Evolutionary conservation across 2,113 vertebrate species (phyloP), one percentile per base, ranked within the genome.

Genomic region (Zeus faber): DNA sequence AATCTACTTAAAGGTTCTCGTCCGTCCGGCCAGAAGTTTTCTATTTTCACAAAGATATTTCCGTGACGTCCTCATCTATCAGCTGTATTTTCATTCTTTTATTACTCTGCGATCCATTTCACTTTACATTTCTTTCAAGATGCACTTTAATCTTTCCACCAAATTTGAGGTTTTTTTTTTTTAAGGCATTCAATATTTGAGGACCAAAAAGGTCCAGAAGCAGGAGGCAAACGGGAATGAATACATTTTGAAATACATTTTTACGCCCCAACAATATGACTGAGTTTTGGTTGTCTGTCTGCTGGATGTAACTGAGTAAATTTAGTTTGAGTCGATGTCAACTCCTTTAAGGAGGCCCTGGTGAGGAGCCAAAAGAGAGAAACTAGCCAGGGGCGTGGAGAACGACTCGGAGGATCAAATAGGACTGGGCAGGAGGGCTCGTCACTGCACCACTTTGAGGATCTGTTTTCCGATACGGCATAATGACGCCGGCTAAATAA

Each of bases 331-430:
- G 51, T 22, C 8, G 2, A 47, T 51, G 69, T 55, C 35, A 21
- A 26, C 48, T 31, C 45, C 46, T 29, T 62, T 71, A 40, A 29
- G 47, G 37, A 47, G 18, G 40, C 61, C 50, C 64, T 26, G 27
- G 58, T 29, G 33, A 37, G 33, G 33, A 37, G 33, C 33, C 33
- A 37, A 37, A 37, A 14, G 13, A 5, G 18, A 55, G 46, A 44
- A 22, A 52, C 47, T 35, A 44, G 11, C 75, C 49, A 1, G 0
- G 39, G 58, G 70, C 56, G 33, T 23, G 21, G 37, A 16, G 35
- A 21, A 20, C 21, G 17, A 67, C 66, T 69, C 67, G 61, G 60
- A 31, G 58, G 64, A 47, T 55, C 58, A 66, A 78, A 76, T 37
- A 25, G 48, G 64, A 81, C 40, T 54, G 59, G 58, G 63, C 76